These are phyloP conservation scores for Macaria liturata DNA, from an alignment of 2,888 invertebrate genomes.

Conservation along the genomic window DNA sequence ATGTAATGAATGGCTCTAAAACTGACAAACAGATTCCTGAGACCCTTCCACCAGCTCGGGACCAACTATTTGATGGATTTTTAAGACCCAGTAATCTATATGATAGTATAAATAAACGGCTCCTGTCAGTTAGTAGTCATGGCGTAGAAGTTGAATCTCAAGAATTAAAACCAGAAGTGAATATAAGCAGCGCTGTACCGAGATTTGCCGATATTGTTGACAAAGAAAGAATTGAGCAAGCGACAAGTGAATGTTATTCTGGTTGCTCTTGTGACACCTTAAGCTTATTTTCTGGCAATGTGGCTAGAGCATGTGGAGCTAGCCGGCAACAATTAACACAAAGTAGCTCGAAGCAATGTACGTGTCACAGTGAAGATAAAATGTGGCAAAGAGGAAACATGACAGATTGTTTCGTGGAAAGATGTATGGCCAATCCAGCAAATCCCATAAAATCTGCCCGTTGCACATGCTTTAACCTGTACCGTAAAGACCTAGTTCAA, in stretches of 20 bases:
- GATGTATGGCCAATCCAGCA: background rate
- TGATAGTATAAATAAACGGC: constrained; percentile 52
- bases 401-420: background rate
- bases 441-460: background rate
- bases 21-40: constrained; percentile 51
- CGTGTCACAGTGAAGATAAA: background rate
- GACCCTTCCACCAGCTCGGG: constrained; percentile 52
- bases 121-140: constrained; percentile 46
- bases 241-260: constrained; percentile 52
- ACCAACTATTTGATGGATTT: constrained; percentile 54
- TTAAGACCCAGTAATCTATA: constrained; percentile 60
- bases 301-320: constrained; percentile 29
- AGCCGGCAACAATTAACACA: constrained; percentile 28
- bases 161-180: constrained; percentile 25
- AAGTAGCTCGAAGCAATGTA: background rate
- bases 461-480: constrained; percentile 5
- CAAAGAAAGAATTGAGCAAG: constrained; percentile 37
- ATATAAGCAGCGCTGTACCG: constrained; percentile 43
- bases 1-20: constrained; percentile 45
- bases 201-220: constrained; percentile 53
- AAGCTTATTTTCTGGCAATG: constrained; percentile 24
- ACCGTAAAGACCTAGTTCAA: background rate
- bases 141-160: constrained; percentile 15
- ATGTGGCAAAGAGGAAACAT: constrained; percentile 9
- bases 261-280: constrained; percentile 55